Evolutionary conservation across 2,113 vertebrate species (phyloP), one percentile per base, ranked within the genome.

Genomic region (Chamaetylas fuelleborni): DNA sequence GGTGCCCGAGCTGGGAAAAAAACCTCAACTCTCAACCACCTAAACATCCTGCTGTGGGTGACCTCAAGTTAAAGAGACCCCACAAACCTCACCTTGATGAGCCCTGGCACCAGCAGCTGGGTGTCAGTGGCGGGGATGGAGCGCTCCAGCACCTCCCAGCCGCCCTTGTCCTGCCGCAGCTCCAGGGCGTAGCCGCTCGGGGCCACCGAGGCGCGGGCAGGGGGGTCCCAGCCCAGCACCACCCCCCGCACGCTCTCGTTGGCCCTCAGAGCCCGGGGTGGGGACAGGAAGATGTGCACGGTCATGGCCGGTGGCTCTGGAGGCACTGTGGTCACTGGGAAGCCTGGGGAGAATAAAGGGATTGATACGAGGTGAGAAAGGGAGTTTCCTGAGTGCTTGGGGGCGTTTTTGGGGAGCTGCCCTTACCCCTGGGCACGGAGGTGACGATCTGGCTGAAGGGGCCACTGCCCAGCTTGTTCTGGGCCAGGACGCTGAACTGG

Each of bases 381-480:
- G 42, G 80, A 83, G 24, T 28, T 4, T 67, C 18, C 9, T 0
- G 2, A 1, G 33, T 1, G 34, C 5, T 5, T 3, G 43, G 29
- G 22, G 26, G 31, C 11, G 13, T 13, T 23, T 65, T 3, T 33
- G 43, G 47, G 53, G 60, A 4, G n/a, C 8, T 25, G 8, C n/a
- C 96, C 98, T 97, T 69, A 99, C 99, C 98, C 96, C 98, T 97
- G 19, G 99, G 99, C 79, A 96, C 94, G 15, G 98, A 98, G 72
- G 98, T 97, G 91, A 99, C 86, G 0, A 99, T 99, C 96, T 99
- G 98, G 58, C 99, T 99, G 97, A 99, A 99, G 45, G 99, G 99
- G n/a, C 99, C 99, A 1, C 99, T 99, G 51, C 99, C 99, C 66
- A 99, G 98, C 93, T 99, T 99, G 97, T 99, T 99, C 97, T 99